Conservation (phyloP, 2,797 vertebrate species). For the Tokudaia tokunoshimensis region DNA sequence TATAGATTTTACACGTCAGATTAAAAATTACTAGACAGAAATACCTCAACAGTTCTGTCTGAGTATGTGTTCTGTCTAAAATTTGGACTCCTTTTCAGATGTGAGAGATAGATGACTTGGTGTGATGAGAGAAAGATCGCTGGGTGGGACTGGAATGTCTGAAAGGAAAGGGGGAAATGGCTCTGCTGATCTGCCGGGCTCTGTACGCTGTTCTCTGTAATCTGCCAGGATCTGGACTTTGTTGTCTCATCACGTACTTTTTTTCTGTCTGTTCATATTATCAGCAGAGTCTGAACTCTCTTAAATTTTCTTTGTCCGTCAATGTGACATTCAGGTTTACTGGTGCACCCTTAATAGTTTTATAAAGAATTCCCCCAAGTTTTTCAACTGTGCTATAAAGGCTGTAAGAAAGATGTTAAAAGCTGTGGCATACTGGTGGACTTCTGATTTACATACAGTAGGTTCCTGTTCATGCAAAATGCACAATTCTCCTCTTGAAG, state of each 20-base stretch:
- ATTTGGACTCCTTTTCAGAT: background rate
- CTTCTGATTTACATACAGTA: background rate
- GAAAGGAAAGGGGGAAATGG: background rate
- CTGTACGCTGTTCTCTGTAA: background rate
- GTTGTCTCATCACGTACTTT: background rate
- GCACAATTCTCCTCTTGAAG: background rate
- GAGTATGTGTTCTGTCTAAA: background rate
- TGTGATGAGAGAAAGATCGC: background rate
- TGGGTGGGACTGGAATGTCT: background rate
- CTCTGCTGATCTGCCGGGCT: background rate
- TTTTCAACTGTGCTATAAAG: background rate
- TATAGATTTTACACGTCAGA: too few relatives aligned
- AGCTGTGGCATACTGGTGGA: background rate
- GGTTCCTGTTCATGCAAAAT: background rate
- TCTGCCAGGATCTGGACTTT: background rate
- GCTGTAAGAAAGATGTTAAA: background rate
- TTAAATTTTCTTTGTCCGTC: background rate
- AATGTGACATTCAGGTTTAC: background rate
- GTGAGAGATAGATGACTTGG: background rate
- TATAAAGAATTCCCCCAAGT: background rate
- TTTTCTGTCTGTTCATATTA: background rate
- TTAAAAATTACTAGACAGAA: background rate
- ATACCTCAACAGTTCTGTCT: background rate
- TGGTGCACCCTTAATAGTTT: background rate
- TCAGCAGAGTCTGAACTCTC: background rate